Conservation (phyloP, 2,888 invertebrate species). For the Gibbula magus region DNA sequence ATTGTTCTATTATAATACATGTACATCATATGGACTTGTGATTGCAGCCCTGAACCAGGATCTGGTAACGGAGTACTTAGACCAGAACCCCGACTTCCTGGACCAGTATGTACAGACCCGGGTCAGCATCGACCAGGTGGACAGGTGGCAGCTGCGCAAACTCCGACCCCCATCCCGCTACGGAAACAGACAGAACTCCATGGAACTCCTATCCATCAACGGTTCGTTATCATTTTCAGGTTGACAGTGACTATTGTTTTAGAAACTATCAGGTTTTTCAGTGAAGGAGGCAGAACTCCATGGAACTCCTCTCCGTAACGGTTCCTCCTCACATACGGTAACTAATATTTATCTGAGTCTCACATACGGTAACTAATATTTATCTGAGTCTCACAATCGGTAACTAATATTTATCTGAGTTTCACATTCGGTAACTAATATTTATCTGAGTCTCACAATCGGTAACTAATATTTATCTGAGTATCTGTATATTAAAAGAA, state of each 20-base stretch:
- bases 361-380: too few species aligned
- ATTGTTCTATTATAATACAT: too few species aligned
- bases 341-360: too few species aligned
- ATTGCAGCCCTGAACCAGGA: slow-evolving; percentile 68
- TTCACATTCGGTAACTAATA: too few species aligned
- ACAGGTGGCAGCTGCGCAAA: slow-evolving; percentile 80
- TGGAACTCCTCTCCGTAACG: slow-evolving; percentile 10
- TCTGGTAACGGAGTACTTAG: slow-evolving; percentile 75
- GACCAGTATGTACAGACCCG: slow-evolving; percentile 81
- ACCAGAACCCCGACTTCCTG: slow-evolving; percentile 81
- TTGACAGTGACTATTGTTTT: too few species aligned
- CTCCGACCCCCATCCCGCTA: slow-evolving; percentile 36
- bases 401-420: too few species aligned
- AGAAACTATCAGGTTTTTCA: too few species aligned
- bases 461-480: too few species aligned
- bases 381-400: too few species aligned
- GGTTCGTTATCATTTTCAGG: background rate
- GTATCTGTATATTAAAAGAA: too few species aligned
- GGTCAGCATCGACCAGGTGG: slow-evolving; percentile 81
- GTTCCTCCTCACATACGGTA: background rate
- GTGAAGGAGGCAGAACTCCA: background rate
- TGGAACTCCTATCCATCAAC: slow-evolving; percentile 6
- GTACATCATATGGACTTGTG: background rate
- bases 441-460: too few species aligned
- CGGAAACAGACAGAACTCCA: background rate